phyloP scores from a whole-genome alignment of 2,113 vertebrate genomes.

The Ammodramus savannarum region DNA sequence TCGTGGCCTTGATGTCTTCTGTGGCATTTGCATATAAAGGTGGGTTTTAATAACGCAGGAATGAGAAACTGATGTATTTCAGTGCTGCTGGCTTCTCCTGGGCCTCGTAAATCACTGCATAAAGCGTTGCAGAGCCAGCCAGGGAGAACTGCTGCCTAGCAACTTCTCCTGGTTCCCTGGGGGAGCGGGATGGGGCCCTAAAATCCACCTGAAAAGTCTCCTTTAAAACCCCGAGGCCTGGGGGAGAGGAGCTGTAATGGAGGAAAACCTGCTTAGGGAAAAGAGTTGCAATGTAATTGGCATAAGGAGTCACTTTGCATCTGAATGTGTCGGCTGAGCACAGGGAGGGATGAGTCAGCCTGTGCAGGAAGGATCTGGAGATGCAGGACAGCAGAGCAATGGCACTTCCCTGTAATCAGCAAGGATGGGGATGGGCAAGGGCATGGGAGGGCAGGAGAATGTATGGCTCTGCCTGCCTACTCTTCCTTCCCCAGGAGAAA shows the following conservation, averaged over 20 bases:
- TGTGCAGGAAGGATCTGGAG: neutral
- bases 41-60: neutral
- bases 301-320: constrained; percentile 24
- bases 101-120: constrained; percentile 2
- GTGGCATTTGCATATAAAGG: neutral
- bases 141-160: constrained; percentile 40
- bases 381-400: neutral
- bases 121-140: neutral
- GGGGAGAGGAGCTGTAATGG: neutral
- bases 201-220: neutral
- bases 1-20: neutral
- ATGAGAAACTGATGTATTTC: neutral
- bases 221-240: neutral
- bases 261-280: neutral
- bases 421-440: neutral
- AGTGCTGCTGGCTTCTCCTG: neutral
- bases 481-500: neutral
- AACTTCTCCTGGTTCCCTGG: neutral
- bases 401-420: neutral
- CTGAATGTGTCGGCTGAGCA: neutral
- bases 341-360: constrained; percentile 23
- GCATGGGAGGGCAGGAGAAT: neutral
- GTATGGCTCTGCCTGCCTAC: neutral
- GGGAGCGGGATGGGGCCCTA: neutral
- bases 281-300: constrained; percentile 17